Conservation (phyloP, 2,888 invertebrate species). For the Silvanus unidentatus region DNA sequence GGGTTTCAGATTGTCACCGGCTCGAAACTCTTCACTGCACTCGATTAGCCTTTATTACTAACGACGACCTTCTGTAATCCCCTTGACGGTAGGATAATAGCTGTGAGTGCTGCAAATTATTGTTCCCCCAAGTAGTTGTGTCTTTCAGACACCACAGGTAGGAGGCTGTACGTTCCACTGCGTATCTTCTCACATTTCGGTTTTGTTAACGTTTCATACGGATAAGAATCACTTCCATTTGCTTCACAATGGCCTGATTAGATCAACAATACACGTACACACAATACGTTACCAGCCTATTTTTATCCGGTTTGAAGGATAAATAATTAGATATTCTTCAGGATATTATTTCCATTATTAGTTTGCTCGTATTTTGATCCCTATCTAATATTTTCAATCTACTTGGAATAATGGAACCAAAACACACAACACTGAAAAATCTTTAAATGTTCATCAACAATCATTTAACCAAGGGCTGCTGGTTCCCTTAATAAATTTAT, state of each 20-base stretch:
- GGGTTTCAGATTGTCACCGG: slow-evolving; percentile 14
- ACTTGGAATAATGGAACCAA: no score
- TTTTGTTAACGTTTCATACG: slow-evolving; percentile 2
- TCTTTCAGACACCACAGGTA: slow-evolving; percentile 10
- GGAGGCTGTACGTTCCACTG: slow-evolving; percentile 1
- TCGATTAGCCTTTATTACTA: slow-evolving; percentile 27
- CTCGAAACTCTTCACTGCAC: slow-evolving; percentile 22
- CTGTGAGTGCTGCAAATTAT: slow-evolving; percentile 7
- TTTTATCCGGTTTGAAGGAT: no score
- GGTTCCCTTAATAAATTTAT: no score
- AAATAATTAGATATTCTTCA: no score
- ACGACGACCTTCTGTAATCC: slow-evolving; percentile 9
- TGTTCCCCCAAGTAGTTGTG: slow-evolving; percentile 7
- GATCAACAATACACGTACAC: no score
- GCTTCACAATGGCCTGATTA: slow-evolving; percentile 4
- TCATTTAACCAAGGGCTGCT: no score
- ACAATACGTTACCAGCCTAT: no score
- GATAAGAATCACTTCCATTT: slow-evolving; percentile 3
- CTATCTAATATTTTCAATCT: no score
- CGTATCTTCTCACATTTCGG: slow-evolving; percentile 2
- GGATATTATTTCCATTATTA: no score
- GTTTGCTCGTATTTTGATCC: no score
- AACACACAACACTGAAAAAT: no score
- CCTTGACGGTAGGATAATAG: slow-evolving; percentile 6
- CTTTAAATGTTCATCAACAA: no score